Evolutionary conservation across 2,113 vertebrate genomes (phyloP), one percentile per base, ranked within the genome.

Genomic region (Willisornis vidua): DNA sequence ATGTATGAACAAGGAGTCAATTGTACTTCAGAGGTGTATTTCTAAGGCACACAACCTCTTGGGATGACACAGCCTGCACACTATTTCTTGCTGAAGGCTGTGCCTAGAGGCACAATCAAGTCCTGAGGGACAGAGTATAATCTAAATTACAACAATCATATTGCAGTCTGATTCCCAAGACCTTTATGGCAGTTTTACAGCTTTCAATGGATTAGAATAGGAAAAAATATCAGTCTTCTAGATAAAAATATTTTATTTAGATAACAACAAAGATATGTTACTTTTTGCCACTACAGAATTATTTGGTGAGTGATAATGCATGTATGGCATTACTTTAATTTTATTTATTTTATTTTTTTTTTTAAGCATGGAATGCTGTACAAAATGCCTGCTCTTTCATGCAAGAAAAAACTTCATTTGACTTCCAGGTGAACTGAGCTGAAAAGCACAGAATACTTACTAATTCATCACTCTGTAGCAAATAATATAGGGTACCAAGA

Each of bases 61-160:
- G 74, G 78, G 82, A 93, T 85, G 67, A 49, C 51, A 55, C 35
- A 83, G 7, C 7, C 72, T 80, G 67, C 43, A 91, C 13, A 19
- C 23, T 83, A 19, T 51, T 93, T 93, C 72, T 96, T 91, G 89
- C 91, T 95, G 55, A 90, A 80, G 82, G 87, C 85, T 85, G 62
- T 67, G 82, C 78, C 82, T 94, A 71, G 87, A 85, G 85, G 87
- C 71, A 83, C 26, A 63, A 26, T 46, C 46, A 43, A 77, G 16
- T 80, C 92, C 63, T 48, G 29, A 70, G 72, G 57, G 90, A 95
- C 8, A 37, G 51, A 93, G 58, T 73, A 85, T 67, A 85, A 93
- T 77, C 85, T 83, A 55, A 95, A 63, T 88, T 76, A 31, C 46
- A 90, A 26, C 35, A 73, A 35, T 55, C 10, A 14, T 70, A 76